These are phyloP conservation scores for Oppia nitens DNA, from an alignment of 1,140 invertebrate genomes.

Conservation along the genomic window DNA sequence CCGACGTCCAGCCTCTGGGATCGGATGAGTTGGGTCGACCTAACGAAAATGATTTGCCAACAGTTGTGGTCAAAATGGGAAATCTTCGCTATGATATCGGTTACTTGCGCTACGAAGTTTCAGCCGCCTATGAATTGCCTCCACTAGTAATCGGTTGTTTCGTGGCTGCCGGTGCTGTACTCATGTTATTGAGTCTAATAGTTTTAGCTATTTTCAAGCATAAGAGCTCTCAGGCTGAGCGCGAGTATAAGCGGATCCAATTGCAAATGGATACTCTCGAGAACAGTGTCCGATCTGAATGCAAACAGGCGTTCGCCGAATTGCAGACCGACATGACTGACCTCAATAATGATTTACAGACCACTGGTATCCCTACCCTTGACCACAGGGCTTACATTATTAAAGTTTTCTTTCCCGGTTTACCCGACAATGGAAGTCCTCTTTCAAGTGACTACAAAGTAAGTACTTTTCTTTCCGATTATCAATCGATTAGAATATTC, in stretches of 20 bases:
- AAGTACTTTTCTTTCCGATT: not conserved
- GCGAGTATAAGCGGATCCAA: conserved; percentile 93
- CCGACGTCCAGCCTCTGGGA: conserved; percentile 58
- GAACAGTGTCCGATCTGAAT: conserved; percentile 90
- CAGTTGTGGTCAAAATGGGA: conserved; percentile 52
- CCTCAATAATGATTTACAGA: conserved; percentile 83
- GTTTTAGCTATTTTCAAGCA: conserved; percentile 71
- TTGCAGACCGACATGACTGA: conserved; percentile 98
- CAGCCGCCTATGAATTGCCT: not conserved
- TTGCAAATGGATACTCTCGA: conserved; percentile 98
- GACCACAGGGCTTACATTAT: conserved; percentile 93
- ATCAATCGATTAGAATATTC: too few species aligned
- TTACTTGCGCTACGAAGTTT: conserved; percentile 20
- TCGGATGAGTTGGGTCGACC: conserved; percentile 63
- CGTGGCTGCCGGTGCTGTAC: conserved; percentile 40
- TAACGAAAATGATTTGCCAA: conserved; percentile 52
- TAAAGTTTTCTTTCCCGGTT: conserved; percentile 94
- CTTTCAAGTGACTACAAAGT: conserved; percentile 32
- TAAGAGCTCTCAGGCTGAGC: conserved; percentile 81
- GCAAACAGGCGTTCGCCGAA: conserved; percentile 98
- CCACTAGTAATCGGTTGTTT: not conserved
- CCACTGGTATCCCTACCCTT: conserved; percentile 82
- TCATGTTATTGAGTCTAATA: conserved; percentile 65
- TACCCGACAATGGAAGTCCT: conserved; percentile 56
- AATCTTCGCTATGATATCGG: conserved; percentile 21